These are phyloP conservation scores for Scomberomorus guttatus DNA, from an alignment of 2,797 vertebrate species.

Conservation along the genomic window DNA sequence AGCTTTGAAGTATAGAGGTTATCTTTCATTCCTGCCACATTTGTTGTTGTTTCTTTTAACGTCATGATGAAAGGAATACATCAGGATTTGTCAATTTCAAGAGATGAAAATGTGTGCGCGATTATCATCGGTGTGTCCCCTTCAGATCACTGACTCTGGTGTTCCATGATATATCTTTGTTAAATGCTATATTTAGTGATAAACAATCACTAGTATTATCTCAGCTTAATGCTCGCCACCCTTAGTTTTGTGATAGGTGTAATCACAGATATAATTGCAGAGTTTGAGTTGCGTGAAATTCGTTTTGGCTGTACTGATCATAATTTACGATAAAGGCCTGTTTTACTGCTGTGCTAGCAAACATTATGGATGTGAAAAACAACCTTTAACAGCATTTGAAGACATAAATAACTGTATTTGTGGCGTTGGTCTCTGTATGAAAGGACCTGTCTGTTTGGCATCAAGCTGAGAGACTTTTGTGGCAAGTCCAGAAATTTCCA, in stretches of 20 bases:
- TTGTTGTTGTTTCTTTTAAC: slow-evolving; percentile 64
- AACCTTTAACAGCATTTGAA: not conserved
- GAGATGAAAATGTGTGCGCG: slow-evolving; percentile 1
- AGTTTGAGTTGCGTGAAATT: not conserved
- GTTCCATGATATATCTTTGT: not conserved
- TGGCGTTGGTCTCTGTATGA: no score
- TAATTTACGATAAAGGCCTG: not conserved
- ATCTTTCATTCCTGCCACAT: slow-evolving; percentile 58
- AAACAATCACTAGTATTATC: slow-evolving; percentile 2
- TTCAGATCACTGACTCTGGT: not conserved
- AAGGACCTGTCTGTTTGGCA: not conserved
- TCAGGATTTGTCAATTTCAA: slow-evolving; percentile 13
- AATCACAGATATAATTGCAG: not conserved
- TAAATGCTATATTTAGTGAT: slow-evolving; percentile 4
- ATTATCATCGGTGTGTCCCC: not conserved
- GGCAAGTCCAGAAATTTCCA: no score
- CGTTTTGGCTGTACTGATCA: not conserved
- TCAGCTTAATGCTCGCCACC: not conserved
- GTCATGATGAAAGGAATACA: slow-evolving; percentile 47
- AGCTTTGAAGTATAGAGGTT: slow-evolving; percentile 71
- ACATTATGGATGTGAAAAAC: not conserved
- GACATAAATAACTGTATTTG: not conserved
- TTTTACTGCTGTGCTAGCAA: not conserved
- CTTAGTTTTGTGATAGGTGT: not conserved
- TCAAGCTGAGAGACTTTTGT: no score